Evolutionary conservation across 2,888 invertebrate species (phyloP).

Genomic region (Troilus luridus): DNA sequence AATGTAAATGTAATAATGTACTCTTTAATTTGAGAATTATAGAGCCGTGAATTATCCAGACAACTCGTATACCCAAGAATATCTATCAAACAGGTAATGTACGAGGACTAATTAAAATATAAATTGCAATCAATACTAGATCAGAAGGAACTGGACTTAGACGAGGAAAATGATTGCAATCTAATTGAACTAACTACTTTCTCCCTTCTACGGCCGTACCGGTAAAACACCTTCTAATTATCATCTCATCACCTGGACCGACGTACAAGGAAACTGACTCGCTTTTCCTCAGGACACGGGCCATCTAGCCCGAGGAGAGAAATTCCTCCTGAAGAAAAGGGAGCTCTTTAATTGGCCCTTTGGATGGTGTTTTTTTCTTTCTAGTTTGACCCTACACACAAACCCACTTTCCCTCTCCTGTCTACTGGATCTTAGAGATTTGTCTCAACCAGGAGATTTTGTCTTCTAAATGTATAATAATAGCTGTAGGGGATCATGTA

Average conservation of each 20-base stretch:
- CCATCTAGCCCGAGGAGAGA: neutral
- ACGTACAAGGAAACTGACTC: constrained; percentile 45
- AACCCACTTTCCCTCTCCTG: constrained; percentile 33
- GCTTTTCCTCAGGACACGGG: neutral
- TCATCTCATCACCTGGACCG: neutral
- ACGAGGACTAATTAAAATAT: constrained; percentile 7
- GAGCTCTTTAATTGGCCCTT: constrained; percentile 51
- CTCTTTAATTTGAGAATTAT: neutral
- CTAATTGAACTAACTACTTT: constrained; percentile 10
- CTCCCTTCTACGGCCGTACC: neutral
- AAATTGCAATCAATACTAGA: neutral
- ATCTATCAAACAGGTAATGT: neutral
- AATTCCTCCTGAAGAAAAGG: constrained; percentile 40
- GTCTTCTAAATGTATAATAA: neutral
- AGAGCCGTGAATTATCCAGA: neutral
- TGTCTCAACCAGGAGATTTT: neutral
- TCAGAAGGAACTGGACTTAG: neutral
- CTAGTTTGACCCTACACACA: neutral
- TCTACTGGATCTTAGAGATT: neutral
- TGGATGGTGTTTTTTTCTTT: neutral
- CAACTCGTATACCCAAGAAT: neutral
- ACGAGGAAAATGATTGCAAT: neutral
- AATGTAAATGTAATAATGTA: no score
- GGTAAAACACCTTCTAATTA: constrained; percentile 50
- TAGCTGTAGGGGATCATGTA: no score